A percentile compares a stretch with the other conserved stretches of the same genome.
Conservation (phyloP, 2,888 invertebrate genomes). For the Anthrax anthrax region DNA sequence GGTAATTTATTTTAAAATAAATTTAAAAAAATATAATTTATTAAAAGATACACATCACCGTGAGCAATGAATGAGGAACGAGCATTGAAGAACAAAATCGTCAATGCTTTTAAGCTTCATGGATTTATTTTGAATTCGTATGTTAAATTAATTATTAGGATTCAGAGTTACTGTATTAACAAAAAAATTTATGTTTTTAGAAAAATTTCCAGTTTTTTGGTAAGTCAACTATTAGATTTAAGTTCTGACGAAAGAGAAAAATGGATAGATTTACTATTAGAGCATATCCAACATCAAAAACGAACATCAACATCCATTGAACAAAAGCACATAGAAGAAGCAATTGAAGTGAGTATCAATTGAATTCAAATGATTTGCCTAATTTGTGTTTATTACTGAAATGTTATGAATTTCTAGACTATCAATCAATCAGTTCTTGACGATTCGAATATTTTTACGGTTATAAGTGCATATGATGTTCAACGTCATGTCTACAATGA, state of each 20-base stretch:
- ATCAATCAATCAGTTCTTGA: slow-evolving; percentile 41
- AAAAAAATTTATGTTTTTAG: not conserved
- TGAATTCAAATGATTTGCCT: not conserved
- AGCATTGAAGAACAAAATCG: too few relatives aligned
- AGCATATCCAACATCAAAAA: slow-evolving; percentile 55
- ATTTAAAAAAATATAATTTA: too few relatives aligned
- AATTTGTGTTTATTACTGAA: not conserved
- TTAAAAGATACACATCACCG: too few relatives aligned
- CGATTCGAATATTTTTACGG: slow-evolving; percentile 56
- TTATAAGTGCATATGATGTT: slow-evolving; percentile 69
- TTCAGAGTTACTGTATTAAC: not conserved
- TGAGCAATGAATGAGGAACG: too few relatives aligned
- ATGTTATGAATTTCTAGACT: slow-evolving; percentile 8
- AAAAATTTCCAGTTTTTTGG: not conserved
- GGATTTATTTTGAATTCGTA: not conserved
- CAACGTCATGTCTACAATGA: slow-evolving; percentile 62
- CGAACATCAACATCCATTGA: slow-evolving; percentile 58
- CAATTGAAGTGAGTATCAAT: slow-evolving; percentile 43
- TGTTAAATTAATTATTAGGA: not conserved
- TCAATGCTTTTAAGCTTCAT: not conserved
- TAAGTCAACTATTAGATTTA: not conserved
- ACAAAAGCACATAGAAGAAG: slow-evolving; percentile 53
- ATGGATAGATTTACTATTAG: not conserved
- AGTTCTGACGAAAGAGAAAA: not conserved
- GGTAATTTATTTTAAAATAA: too few relatives aligned